Base-by-base conservation (phyloP, 2,888 invertebrate species). In the Linnaemya vulpina region DNA sequence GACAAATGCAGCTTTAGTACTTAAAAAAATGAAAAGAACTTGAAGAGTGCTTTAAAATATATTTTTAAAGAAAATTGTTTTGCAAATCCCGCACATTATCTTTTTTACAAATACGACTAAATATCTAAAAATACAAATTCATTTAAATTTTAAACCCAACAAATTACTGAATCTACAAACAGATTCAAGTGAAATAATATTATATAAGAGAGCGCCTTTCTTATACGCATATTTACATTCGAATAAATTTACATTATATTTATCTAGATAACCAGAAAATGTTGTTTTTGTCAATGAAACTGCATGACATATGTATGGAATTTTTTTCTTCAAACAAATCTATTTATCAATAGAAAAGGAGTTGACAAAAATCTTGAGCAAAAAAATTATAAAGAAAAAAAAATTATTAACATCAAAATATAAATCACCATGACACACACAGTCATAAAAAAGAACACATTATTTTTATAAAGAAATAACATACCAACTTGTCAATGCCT, bases 361-460 rank as follows among this genome's bases (percentile, higher is more conserved):
- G 20, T 49, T 71, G 58, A 75, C 49, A 78, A 58, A 79, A 83
- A 74, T 83, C 78, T 53, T 74, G 46, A 49, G 20, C 1, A 68
- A 71, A 71, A 40, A 10, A 20, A 9, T 11, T n/a, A n/a, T n/a
- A 8, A 49, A 40, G 53, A 55, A 78, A n/a, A 9, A 15, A 9
- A 5, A 9, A 7, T 40, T 25, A 65, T 38, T 73, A n/a, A 58
- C 63, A 77, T 73, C 62, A 62, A 77, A 75, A 53, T 62, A 79
- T 82, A 85, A 82, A 85, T 85, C 78, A 85, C 75, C 75, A 75
- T 82, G 82, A 60, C 81, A 82, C 81, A 82, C 78, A 63, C 81
- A 82, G 81, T 74, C 71, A 81, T 74, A 81, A 80, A 84, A 75
- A 77, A 71, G 22, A 40, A 35, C 13, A 68, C 13, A 63, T 43